Evolutionary conservation across 2,797 vertebrate species (phyloP).

Genomic region (Pipistrellus kuhlii): DNA sequence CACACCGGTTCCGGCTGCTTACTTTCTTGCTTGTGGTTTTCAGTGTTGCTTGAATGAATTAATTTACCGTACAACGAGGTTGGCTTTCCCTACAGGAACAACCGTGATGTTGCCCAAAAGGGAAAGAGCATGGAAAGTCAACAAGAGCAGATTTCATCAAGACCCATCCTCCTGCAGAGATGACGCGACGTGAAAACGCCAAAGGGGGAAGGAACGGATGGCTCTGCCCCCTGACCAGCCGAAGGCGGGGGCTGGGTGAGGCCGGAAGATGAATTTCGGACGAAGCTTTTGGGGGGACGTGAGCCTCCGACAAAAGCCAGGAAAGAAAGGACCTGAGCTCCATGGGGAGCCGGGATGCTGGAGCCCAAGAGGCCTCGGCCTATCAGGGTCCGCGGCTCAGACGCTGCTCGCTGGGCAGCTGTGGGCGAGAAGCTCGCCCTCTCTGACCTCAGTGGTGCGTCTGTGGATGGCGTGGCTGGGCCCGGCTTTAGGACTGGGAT

Average conservation of each 20-base stretch:
- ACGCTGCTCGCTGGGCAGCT: not conserved
- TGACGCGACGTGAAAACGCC: not conserved
- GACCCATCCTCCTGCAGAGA: not conserved
- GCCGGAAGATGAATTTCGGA: not conserved
- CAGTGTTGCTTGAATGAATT: not conserved
- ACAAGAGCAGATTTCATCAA: not conserved
- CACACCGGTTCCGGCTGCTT: not conserved
- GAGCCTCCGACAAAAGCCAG: not conserved
- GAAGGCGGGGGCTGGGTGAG: fast-evolving
- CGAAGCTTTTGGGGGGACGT: not conserved
- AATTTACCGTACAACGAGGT: not conserved
- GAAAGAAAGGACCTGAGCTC: not conserved
- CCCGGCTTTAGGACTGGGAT: not conserved
- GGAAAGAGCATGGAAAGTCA: not conserved
- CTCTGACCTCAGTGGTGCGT: not conserved
- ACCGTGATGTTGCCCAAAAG: too few species aligned
- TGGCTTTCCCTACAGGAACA: not conserved
- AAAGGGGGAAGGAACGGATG: fast-evolving
- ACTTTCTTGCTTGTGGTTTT: not conserved
- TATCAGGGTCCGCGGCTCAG: not conserved
- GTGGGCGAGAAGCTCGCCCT: too few species aligned
- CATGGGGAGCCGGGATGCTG: not conserved
- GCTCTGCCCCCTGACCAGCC: too few species aligned
- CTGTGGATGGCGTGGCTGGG: not conserved
- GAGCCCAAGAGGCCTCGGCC: not conserved